These are phyloP conservation scores for Psophia crepitans DNA, from an alignment of 2,113 vertebrate genomes.

Conservation along the genomic window DNA sequence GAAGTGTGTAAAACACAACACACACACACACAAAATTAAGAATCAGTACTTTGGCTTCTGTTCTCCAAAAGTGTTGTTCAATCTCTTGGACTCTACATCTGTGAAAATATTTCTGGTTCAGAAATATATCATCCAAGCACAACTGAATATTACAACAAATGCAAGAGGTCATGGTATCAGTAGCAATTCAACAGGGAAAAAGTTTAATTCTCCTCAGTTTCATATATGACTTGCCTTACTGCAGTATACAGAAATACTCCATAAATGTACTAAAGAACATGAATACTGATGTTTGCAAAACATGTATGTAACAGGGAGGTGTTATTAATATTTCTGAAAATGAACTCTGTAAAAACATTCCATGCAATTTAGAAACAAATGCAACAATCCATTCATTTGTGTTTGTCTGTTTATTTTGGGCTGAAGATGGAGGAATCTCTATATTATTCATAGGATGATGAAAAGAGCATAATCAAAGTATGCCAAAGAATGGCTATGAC, in stretches of 20 bases:
- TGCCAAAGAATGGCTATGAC: background rate
- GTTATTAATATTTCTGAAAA: background rate
- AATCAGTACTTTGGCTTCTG: accelerated
- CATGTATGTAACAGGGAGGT: background rate
- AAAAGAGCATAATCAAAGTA: background rate
- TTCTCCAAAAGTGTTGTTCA: background rate
- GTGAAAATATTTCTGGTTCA: background rate
- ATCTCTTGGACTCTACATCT: background rate
- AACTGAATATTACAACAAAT: background rate
- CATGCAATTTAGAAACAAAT: background rate
- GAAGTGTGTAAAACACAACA: background rate
- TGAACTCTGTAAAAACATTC: background rate
- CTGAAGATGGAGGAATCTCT: background rate
- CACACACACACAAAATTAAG: too few species aligned
- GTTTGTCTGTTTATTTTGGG: background rate
- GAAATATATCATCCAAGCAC: background rate
- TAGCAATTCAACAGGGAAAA: background rate
- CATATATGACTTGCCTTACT: background rate
- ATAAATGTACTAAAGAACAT: background rate
- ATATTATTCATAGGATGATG: background rate
- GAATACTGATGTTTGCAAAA: background rate
- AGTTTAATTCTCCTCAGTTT: background rate
- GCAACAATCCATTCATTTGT: background rate
- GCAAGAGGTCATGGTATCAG: background rate
- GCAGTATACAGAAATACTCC: background rate